phyloP scores from a whole-genome alignment of 1,140 invertebrate genomes.

The Papilio xuthus region DNA sequence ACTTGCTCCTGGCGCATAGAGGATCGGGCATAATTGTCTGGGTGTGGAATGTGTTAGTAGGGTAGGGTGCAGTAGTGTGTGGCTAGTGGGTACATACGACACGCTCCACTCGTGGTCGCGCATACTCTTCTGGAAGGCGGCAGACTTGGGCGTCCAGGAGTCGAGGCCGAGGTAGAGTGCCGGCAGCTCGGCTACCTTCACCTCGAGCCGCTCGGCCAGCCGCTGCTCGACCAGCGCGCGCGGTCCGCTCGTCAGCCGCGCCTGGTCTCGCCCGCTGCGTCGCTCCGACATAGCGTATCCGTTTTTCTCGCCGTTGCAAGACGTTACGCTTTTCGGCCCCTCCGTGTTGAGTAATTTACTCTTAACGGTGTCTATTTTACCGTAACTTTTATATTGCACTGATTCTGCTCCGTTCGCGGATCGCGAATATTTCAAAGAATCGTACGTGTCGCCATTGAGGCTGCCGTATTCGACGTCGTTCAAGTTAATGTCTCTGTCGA shows the following conservation, averaged over 20 bases:
- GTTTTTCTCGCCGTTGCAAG: conserved; percentile 74
- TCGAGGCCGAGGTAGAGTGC: conserved; percentile 84
- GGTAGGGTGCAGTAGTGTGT: conserved; percentile 16
- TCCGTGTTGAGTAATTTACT: conserved; percentile 77
- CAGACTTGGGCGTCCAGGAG: conserved; percentile 85
- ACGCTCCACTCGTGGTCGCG: conserved; percentile 81
- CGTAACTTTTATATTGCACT: conserved; percentile 75
- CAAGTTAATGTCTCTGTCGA: conserved; percentile 71
- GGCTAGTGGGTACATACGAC: conserved; percentile 78
- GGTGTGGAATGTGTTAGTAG: conserved; percentile 43
- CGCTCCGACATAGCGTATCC: conserved; percentile 61
- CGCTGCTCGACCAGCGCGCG: conserved; percentile 72
- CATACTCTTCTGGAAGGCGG: conserved; percentile 80
- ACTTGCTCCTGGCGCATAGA: conserved; percentile 44
- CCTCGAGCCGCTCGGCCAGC: conserved; percentile 70
- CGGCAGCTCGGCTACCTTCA: conserved; percentile 82
- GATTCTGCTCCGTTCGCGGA: conserved; percentile 76
- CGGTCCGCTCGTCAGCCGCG: conserved; percentile 72
- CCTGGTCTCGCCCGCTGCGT: conserved; percentile 63
- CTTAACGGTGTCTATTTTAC: conserved; percentile 75
- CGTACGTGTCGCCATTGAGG: conserved; percentile 71
- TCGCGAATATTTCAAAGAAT: conserved; percentile 79
- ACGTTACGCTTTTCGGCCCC: conserved; percentile 74
- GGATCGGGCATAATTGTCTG: conserved; percentile 40
- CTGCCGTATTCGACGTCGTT: conserved; percentile 74